Evolutionary conservation across 2,113 vertebrate species (phyloP).

Genomic region (Brachypteracias leptosomus): DNA sequence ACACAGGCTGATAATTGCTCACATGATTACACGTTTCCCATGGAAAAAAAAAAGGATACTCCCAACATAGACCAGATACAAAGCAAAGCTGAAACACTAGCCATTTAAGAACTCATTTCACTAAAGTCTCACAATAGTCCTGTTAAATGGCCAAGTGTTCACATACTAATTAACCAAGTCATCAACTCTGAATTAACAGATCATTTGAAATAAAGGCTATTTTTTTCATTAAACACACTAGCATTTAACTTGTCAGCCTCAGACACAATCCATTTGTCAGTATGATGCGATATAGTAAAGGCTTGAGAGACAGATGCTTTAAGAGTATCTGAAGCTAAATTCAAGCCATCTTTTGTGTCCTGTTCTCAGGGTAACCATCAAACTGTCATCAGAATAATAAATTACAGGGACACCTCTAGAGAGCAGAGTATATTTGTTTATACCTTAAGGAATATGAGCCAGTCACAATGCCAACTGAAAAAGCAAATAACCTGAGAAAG

Average conservation of each 20-base stretch:
- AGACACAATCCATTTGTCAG: slow-evolving; percentile 66
- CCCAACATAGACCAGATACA: not conserved
- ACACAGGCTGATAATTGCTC: not conserved
- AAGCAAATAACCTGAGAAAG: not conserved
- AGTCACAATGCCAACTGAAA: slow-evolving; percentile 22
- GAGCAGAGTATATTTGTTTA: slow-evolving; percentile 60
- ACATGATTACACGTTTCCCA: not conserved
- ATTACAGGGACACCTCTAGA: slow-evolving; percentile 45
- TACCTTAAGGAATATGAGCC: slow-evolving; percentile 55
- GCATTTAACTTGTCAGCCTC: slow-evolving; percentile 50
- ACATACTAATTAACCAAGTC: slow-evolving; percentile 59
- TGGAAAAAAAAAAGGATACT: not conserved
- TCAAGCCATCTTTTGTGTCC: slow-evolving; percentile 65
- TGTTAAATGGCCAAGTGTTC: slow-evolving; percentile 56
- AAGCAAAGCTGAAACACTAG: not conserved
- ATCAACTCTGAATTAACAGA: slow-evolving; percentile 66
- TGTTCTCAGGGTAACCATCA: slow-evolving; percentile 69
- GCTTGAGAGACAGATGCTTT: slow-evolving; percentile 55
- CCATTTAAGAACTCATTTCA: not conserved
- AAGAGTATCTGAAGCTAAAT: slow-evolving; percentile 60
- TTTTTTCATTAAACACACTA: slow-evolving; percentile 50
- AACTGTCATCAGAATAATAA: slow-evolving; percentile 72
- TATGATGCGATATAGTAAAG: slow-evolving; percentile 19
- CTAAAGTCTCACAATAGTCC: slow-evolving; percentile 33
- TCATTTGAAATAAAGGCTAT: slow-evolving; percentile 45